Evolutionary conservation across 2,888 invertebrate species (phyloP).

Genomic region (Euplagia quadripunctaria): DNA sequence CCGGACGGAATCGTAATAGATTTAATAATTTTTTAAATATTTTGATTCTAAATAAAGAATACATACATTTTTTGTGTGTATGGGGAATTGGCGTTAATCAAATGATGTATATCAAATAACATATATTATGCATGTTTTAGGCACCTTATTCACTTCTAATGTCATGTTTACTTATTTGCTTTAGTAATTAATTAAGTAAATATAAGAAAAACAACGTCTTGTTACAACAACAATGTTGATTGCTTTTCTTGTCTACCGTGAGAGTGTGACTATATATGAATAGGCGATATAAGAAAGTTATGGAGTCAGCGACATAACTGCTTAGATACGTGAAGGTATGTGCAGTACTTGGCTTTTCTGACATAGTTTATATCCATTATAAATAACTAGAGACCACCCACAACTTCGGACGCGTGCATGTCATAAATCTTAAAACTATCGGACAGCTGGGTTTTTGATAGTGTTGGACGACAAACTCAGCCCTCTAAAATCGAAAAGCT

Average conservation of each 20-base stretch:
- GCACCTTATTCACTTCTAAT: not conserved
- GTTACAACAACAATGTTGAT: conserved; percentile 42
- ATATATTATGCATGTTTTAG: too few relatives aligned
- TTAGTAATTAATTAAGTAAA: not conserved
- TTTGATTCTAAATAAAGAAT: too few relatives aligned
- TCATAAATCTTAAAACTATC: conserved; percentile 24
- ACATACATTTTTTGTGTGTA: too few relatives aligned
- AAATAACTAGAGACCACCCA: conserved; percentile 19
- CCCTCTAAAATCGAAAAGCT: not conserved
- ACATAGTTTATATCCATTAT: conserved; percentile 5
- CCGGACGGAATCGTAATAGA: too few relatives aligned
- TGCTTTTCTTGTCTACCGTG: conserved; percentile 45
- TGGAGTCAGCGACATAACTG: conserved; percentile 22
- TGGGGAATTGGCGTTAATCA: too few relatives aligned
- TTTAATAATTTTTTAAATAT: too few relatives aligned
- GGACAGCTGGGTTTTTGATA: not conserved
- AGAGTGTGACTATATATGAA: conserved; percentile 37
- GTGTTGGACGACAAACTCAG: conserved; percentile 1
- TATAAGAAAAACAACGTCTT: conserved; percentile 31
- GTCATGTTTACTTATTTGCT: not conserved
- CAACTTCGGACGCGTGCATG: not conserved
- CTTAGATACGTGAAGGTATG: conserved; percentile 20
- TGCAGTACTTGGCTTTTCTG: conserved; percentile 12
- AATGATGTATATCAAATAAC: too few relatives aligned
- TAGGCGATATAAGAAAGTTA: conserved; percentile 33